These are phyloP conservation scores for Oenanthe oenanthe DNA, from an alignment of 2,113 vertebrate species.

Conservation along the genomic window DNA sequence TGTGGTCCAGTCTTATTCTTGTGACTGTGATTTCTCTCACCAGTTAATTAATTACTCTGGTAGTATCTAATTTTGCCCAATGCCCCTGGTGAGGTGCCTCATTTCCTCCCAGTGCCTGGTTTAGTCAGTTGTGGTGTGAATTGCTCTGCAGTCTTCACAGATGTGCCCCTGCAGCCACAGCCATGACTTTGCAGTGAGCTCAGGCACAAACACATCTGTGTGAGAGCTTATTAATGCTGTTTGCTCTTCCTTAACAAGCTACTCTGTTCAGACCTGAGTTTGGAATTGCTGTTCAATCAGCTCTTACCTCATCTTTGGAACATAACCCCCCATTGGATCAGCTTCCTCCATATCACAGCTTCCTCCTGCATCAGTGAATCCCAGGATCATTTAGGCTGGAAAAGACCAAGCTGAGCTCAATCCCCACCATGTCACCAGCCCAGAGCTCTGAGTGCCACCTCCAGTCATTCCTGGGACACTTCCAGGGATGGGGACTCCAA, in stretches of 20 bases:
- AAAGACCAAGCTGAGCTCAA: accelerated
- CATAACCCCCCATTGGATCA: accelerated
- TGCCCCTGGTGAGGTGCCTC: background rate
- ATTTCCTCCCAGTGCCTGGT: accelerated
- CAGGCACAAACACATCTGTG: background rate
- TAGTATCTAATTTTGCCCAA: background rate
- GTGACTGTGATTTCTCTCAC: background rate
- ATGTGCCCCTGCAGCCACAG: background rate
- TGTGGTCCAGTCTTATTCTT: background rate
- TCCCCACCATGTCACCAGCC: background rate
- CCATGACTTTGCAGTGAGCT: no score
- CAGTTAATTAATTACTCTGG: accelerated
- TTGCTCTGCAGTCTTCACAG: accelerated
- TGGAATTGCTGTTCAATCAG: background rate
- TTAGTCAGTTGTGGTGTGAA: background rate
- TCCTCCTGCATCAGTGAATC: background rate
- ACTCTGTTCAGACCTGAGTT: accelerated
- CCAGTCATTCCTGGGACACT: no score
- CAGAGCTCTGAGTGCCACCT: background rate
- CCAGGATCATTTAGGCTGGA: background rate
- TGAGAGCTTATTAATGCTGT: background rate
- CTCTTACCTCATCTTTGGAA: background rate
- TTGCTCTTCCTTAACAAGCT: background rate
- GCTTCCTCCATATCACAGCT: background rate
- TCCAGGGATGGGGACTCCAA: background rate